These are phyloP conservation scores for Chouioia cunea DNA, from an alignment of 2,888 invertebrate genomes.

Conservation along the genomic window DNA sequence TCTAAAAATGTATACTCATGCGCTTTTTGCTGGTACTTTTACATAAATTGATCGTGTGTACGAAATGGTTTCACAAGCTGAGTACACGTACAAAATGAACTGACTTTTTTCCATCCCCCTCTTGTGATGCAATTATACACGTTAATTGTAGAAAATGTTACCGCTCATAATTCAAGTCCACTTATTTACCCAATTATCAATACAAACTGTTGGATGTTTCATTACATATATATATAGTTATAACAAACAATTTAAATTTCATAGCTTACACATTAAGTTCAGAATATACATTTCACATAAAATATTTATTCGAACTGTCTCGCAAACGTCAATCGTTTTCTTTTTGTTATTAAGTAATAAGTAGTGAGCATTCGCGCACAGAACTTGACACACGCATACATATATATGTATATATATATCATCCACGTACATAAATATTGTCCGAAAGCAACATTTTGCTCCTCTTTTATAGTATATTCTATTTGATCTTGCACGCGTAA, in stretches of 20 bases:
- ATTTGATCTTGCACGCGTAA: conserved; percentile 1
- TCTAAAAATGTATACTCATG: conserved; percentile 37
- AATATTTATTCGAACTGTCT: background rate
- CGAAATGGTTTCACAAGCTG: conserved; percentile 13
- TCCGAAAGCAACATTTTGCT: conserved; percentile 21
- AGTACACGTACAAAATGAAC: conserved; percentile 30
- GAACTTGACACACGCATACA: conserved; percentile 8
- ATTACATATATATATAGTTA: background rate
- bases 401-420: conserved; percentile 16
- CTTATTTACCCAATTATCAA: conserved; percentile 16
- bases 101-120: conserved; percentile 18
- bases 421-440: conserved; percentile 26
- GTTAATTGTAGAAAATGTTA: conserved; percentile 37
- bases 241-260: background rate
- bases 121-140: conserved; percentile 28
- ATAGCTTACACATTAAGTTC: background rate
- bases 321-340: conserved; percentile 1
- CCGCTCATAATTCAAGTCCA: conserved; percentile 22
- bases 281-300: conserved; percentile 2
- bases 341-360: conserved; percentile 2
- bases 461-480: too few relatives aligned
- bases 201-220: conserved; percentile 4
- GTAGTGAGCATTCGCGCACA: conserved; percentile 8
- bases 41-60: conserved; percentile 2
- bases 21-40: conserved; percentile 9